Evolutionary conservation across 2,888 invertebrate species (phyloP), one percentile per base, ranked within the genome.

Genomic region (Harpalus rubripes): DNA sequence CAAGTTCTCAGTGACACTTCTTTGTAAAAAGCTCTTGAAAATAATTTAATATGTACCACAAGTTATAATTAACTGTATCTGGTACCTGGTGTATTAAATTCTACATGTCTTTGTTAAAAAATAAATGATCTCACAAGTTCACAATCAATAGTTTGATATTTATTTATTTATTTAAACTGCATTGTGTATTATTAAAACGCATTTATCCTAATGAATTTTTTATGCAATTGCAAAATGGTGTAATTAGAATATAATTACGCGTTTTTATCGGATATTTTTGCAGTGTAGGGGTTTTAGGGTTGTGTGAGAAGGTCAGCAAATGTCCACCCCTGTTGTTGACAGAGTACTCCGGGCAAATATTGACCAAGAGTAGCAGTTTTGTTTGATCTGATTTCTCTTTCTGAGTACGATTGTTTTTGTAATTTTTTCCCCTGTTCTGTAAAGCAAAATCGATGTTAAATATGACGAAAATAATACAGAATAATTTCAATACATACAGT

Each of bases 291-390:
- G 59, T 59, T 59, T 16, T n/a, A 63, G 68, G 68, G 39, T 16
- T 10, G 22, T 79, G 59, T 61, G 79, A 61, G 79, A 79, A 79
- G 79, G 41, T 79, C 61, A 79, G 10, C 80, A 80, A 63, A 63
- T 80, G 80, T 80, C 80, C 72, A 74, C 72, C 63, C 63, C 44
- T 80, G 4, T 32, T 52, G 63, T 80, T 61, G 39, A 80, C 61
- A 80, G 15, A 63, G 80, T 44, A n/a, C 63, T 63, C 80, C 52
- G 59, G 39, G 32, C 63, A 63, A 80, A 80, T 80, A 80, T 80
- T 80, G 80, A 80, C 80, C 39, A 16, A 39, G 32, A 15, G 72
- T 74, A 63, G 61, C 63, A 80, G 61, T 80, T 80, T 63, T 63
- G 59, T 80, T 80, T 80, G 80, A 61, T 59, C 80, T 39, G 44